phyloP scores from a whole-genome alignment of 2,113 vertebrate genomes.

The Morone chrysops region DNA sequence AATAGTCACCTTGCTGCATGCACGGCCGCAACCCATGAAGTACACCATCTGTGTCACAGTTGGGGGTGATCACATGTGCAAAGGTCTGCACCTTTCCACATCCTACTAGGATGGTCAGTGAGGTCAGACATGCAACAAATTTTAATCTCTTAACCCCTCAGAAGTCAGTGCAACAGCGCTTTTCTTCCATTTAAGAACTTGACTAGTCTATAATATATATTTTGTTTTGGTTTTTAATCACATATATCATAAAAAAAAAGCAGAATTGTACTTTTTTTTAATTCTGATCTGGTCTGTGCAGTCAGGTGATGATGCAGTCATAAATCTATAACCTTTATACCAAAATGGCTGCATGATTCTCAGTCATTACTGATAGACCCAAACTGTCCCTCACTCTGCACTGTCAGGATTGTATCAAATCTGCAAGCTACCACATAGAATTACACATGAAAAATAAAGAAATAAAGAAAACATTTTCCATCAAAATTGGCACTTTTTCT shows the following conservation, averaged over 20 bases:
- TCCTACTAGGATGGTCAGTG: not conserved
- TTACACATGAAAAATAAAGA: not conserved
- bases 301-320: not conserved
- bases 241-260: not conserved
- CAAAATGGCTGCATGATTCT: not conserved
- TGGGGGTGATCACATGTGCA: too few species aligned
- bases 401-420: not conserved
- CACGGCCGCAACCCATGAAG: too few species aligned
- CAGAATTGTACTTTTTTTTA: not conserved
- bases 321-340: conserved; percentile 7
- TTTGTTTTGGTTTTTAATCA: not conserved
- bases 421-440: not conserved
- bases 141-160: not conserved
- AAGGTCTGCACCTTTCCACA: not conserved
- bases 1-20: not conserved
- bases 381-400: not conserved
- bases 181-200: not conserved
- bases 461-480: not conserved
- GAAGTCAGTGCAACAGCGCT: not conserved
- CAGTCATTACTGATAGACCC: not conserved
- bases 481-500: too few species aligned
- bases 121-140: not conserved
- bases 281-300: not conserved
- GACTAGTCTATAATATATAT: not conserved
- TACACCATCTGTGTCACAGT: too few species aligned